Base-by-base conservation (phyloP, 2,888 invertebrate genomes). In the Aphodius granarius region DNA sequence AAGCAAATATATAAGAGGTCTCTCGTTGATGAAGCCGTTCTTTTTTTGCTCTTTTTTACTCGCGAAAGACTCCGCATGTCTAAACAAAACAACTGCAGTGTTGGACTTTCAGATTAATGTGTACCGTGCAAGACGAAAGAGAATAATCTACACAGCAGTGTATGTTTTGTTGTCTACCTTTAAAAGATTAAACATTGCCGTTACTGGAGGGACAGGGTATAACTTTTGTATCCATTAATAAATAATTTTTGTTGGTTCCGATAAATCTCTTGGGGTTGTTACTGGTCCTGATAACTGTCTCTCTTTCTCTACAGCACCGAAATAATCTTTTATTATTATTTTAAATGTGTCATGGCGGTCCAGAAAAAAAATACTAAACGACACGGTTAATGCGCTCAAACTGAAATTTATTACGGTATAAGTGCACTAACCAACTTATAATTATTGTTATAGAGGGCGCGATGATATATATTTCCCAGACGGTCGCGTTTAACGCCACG, bases 401-500 rank as follows among this genome's bases (percentile, higher is more conserved):
- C 19, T 22, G 68, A 22, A 68, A 68, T 68, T 68, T 68, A 68
- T 22, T 21, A 22, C 68, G 68, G 68, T 68, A 68, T 68, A 68
- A 68, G 68, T 68, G 21, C 68, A 21, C 68, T 68, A 68, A 68
- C 68, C 20, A 81, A 79, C 81, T 82, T 81, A 82, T 83, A 83
- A 83, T 83, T 84, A 84, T 83, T 83, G 82, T 80, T 81, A 82
- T 81, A 80, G 83, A 22, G 68, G 21, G 68, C 65, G 65, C 84
- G 84, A 84, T 85, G 85, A 85, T 84, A 83, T 43, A 43, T 84
- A 84, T 83, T 83, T 84, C 82, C 81, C 80, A 79, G 81, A 81
- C 82, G 82, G 84, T 83, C 83, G 81, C 81, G 82, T 82, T 81
- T 74, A 83, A 83, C 83, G 83, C 81, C 80, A 68, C 81, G 80